Base-by-base conservation (phyloP, 2,888 invertebrate species). In the Phengaris arion region DNA sequence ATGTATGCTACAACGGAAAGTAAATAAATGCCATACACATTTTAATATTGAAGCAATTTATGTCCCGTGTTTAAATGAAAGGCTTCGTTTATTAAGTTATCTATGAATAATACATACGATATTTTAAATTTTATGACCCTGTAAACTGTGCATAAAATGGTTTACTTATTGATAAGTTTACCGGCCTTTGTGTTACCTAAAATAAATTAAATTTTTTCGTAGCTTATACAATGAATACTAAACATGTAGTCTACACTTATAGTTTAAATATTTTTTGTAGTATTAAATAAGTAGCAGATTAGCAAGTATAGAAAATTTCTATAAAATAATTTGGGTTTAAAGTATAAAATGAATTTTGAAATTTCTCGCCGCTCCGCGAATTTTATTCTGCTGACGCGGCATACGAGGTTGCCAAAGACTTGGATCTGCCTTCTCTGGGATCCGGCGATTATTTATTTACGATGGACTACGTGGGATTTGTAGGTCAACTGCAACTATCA, bases 341-440 rank as follows among this genome's bases (percentile, higher is more conserved):
- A 77, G 59, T 72, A 77, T 75, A 78, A 76, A 76, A 77, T 68
- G 76, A 75, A 74, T 75, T 77, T 76, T 68, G 75, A 76, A 77
- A 72, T 76, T 75, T 75, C 76, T 76, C 74, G 75, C 75, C 75
- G 75, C 76, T 76, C 75, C 74, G 75, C 52, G 72, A 75, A 69
- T 69, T 77, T 77, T 76, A 77, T 78, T 76, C 75, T 59, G 78
- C 78, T 77, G 78, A 77, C 75, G 76, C 68, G 73, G 74, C 74
- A 68, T 69, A 74, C n/a, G 79, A 81, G 78, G 80, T 83, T 82
- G 78, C 82, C 85, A 81, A 82, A 79, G 81, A 74, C 72, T 48
- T 15, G 68, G 52, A 75, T 75, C 74, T 75, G 69, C 57, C 75
- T 75, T 55, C 48, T 69, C 54, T 55, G 51, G 69, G 69, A 69